Evolutionary conservation across 1,140 invertebrate species (phyloP).

Genomic region (Listronotus oregonensis): DNA sequence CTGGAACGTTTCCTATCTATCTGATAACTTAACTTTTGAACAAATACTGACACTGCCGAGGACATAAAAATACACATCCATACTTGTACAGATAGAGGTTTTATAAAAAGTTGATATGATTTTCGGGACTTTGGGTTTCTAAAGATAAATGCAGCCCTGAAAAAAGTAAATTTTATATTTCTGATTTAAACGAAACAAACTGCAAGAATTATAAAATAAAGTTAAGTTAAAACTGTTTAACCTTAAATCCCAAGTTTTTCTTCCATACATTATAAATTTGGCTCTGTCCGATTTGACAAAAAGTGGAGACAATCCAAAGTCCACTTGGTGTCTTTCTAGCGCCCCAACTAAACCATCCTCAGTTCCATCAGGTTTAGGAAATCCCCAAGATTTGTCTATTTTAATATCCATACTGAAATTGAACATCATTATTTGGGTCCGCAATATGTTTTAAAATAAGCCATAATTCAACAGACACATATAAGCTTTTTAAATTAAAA

Average conservation of each 20-base stretch:
- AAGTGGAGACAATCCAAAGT: constrained; percentile 65
- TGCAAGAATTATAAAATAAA: no score
- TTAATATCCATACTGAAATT: constrained; percentile 59
- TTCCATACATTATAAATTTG: constrained; percentile 64
- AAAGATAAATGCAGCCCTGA: constrained; percentile 66
- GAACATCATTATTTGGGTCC: background rate
- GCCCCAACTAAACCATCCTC: constrained; percentile 71
- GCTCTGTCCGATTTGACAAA: constrained; percentile 64
- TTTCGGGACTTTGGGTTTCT: constrained; percentile 65
- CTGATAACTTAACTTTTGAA: constrained; percentile 48
- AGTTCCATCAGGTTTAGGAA: constrained; percentile 62
- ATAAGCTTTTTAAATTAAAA: constrained; percentile 5
- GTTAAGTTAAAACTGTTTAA: constrained; percentile 51
- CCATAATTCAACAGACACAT: no score
- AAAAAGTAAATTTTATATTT: constrained; percentile 32
- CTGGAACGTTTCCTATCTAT: constrained; percentile 13
- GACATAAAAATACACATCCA: constrained; percentile 60
- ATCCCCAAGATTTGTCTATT: constrained; percentile 67
- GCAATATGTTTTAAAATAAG: background rate
- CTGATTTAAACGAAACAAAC: no score
- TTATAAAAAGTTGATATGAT: constrained; percentile 62
- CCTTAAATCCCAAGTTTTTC: constrained; percentile 64
- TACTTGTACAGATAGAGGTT: constrained; percentile 61
- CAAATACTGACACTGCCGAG: constrained; percentile 47
- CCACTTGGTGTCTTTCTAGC: constrained; percentile 61